phyloP scores from a whole-genome alignment of 2,113 vertebrate genomes.

The Machaerirhynchus nigripectus region DNA sequence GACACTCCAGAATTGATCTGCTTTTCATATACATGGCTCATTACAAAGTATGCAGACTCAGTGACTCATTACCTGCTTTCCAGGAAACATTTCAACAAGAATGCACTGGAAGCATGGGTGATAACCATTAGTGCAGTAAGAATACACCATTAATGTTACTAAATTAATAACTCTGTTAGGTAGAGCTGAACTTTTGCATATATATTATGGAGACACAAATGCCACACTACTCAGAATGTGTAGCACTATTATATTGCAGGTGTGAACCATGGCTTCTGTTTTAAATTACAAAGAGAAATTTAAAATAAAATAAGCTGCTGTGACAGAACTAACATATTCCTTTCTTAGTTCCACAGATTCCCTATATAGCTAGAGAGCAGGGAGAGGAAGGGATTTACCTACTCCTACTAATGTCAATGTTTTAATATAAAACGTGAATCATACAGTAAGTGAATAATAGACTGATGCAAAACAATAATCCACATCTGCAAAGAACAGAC shows the following conservation, averaged over 20 bases:
- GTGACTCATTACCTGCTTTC: background rate
- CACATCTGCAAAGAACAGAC: background rate
- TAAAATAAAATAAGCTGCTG: background rate
- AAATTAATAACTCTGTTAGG: background rate
- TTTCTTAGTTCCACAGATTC: background rate
- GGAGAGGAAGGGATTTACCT: background rate
- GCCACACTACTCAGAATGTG: background rate
- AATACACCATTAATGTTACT: background rate
- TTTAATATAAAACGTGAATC: background rate
- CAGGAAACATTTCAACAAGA: background rate
- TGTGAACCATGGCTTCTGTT: background rate
- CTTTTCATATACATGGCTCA: background rate
- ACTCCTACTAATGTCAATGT: accelerated
- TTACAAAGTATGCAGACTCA: background rate
- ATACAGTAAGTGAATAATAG: background rate
- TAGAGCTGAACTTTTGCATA: background rate
- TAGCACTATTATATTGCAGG: background rate
- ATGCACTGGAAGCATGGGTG: background rate
- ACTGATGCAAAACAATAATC: background rate
- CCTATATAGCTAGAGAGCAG: background rate
- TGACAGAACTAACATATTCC: background rate
- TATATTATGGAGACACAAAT: background rate
- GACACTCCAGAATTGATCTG: background rate
- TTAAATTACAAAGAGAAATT: background rate
- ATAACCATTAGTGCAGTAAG: background rate